phyloP scores from a whole-genome alignment of 2,113 vertebrate species.

The Neolamprologus caudopunctatus region DNA sequence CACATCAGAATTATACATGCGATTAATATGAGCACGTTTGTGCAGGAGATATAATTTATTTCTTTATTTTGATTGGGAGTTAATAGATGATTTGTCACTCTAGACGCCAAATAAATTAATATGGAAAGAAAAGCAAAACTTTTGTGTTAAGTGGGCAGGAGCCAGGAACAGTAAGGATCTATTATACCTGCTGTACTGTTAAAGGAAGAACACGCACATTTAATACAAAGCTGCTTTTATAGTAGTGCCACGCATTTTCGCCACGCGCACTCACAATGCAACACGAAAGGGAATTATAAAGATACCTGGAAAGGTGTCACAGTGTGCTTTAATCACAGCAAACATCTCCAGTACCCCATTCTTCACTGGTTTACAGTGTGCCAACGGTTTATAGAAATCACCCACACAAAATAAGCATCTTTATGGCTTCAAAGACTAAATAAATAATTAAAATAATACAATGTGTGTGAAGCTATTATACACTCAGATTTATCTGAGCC shows the following conservation, averaged over 20 bases:
- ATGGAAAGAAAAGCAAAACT: background rate
- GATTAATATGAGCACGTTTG: background rate
- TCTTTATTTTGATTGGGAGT: background rate
- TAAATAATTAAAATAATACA: background rate
- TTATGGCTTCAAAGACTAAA: background rate
- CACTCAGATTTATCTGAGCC: background rate
- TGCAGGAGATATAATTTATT: background rate
- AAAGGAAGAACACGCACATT: background rate
- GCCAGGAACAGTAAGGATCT: background rate
- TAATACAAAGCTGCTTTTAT: background rate
- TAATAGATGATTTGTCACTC: background rate
- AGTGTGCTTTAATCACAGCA: background rate
- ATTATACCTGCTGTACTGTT: background rate
- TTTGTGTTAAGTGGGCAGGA: background rate
- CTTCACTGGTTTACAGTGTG: background rate
- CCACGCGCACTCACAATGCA: background rate
- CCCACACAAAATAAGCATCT: background rate
- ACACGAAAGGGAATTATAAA: background rate
- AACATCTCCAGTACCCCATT: background rate
- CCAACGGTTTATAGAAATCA: background rate
- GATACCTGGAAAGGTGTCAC: background rate
- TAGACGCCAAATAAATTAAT: background rate
- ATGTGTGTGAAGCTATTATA: background rate
- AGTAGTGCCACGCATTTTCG: background rate
- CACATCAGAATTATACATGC: background rate